Base-by-base conservation (phyloP, 2,888 invertebrate genomes). In the Diabrotica balteata region DNA sequence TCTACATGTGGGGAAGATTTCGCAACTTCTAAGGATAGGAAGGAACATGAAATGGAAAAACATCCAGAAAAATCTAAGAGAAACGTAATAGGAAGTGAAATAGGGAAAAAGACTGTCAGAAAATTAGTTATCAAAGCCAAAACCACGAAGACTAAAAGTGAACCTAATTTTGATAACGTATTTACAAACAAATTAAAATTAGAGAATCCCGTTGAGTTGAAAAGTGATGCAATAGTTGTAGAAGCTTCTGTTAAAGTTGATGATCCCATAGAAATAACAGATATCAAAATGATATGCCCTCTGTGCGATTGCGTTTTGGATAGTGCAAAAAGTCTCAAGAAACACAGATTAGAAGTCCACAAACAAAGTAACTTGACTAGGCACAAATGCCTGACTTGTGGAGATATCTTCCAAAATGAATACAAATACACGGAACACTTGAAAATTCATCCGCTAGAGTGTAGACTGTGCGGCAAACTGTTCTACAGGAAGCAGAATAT, bases 401-500 rank as follows among this genome's bases (percentile, higher is more conserved):
- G 87, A 59, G 89, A 89, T 73, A 88, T 89, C 77, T 93, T 93
- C 78, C 84, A 87, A 6, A 89, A 88, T 0, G 91, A 92, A 10
- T 87, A 88, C 9, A 86, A 88, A 8, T 94, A 90, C 80, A 90
- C 90, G 72, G 89, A 88, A 5, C 94, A 95, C 81, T 86, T 94
- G 49, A 90, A 90, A 77, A 87, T 90, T 53, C 95, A 95, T 82
- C 94, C 94, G 0, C 86, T 94, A 63, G 93, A 94, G 83, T 95
- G 95, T 76, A 88, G 90, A 69, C 90, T 92, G 17, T 95, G 95
- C 79, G 93, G 93, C 10, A 93, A 93, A 89, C 79, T 94, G 92
- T 86, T 83, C 66, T 90, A 88, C 78, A 86, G 90, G 17, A 88
- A 91, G 80, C 90, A 90, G 73, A 93, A 92, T 82, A 88, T 93